Evolutionary conservation across 2,888 invertebrate genomes (phyloP).

Genomic region (Orthonevra nobilis): DNA sequence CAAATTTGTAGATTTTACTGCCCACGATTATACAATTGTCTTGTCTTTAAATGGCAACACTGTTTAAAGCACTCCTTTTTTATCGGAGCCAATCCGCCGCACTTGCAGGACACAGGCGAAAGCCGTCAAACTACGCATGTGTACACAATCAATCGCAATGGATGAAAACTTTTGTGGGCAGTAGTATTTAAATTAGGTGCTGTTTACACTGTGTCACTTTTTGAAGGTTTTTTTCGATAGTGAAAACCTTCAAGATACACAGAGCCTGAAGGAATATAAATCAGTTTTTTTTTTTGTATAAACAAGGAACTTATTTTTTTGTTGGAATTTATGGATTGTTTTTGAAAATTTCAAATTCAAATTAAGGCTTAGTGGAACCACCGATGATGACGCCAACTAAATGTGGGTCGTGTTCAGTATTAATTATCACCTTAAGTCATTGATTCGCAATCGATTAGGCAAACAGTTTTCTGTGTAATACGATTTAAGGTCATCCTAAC

Average conservation of each 20-base stretch:
- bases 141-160: constrained; percentile 10
- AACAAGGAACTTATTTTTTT: too few relatives aligned
- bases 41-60: too few relatives aligned
- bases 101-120: too few relatives aligned
- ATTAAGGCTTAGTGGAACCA: constrained; percentile 30
- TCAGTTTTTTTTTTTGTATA: constrained; percentile 19
- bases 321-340: too few relatives aligned
- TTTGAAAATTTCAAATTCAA: too few relatives aligned
- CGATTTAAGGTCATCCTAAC: constrained; percentile 29
- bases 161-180: neutral
- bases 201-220: constrained; percentile 47
- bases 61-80: neutral
- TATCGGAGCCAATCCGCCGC: constrained; percentile 47
- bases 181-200: constrained; percentile 50
- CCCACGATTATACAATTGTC: too few relatives aligned
- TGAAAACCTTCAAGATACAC: too few relatives aligned
- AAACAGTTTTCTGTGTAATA: constrained; percentile 19
- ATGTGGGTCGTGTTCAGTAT: constrained; percentile 1
- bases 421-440: constrained; percentile 7
- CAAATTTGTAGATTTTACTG: too few relatives aligned
- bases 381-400: neutral
- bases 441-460: constrained; percentile 36
- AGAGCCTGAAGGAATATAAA: too few relatives aligned
- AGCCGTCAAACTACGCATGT: too few relatives aligned
- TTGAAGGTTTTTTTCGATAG: constrained; percentile 38